Evolutionary conservation across 2,888 invertebrate genomes (phyloP).

Genomic region (Deilephila porcellus): DNA sequence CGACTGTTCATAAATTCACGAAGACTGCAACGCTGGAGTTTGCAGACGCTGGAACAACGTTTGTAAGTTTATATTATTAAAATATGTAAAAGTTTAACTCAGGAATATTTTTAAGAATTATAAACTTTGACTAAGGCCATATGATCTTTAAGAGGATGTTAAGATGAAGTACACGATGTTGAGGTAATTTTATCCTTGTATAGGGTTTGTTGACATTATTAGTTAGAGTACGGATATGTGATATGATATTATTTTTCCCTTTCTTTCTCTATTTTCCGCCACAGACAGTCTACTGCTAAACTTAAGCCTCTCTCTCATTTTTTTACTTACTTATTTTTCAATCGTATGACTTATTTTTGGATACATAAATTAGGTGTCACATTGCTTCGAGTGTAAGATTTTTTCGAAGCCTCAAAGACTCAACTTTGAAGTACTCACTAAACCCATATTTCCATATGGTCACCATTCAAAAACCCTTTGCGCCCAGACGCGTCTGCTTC

Average conservation of each 20-base stretch:
- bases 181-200: background rate
- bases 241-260: no score
- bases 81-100: conserved; percentile 18
- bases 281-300: no score
- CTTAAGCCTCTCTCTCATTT: no score
- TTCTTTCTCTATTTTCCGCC: no score
- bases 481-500: background rate
- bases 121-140: conserved; percentile 12
- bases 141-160: background rate
- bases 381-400: no score
- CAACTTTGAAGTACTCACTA: background rate
- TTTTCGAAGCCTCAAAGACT: background rate
- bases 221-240: no score
- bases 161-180: background rate
- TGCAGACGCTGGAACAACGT: conserved; percentile 41
- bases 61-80: conserved; percentile 10
- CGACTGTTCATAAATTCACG: conserved; percentile 59
- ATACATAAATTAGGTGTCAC: no score
- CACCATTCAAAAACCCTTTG: background rate
- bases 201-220: background rate
- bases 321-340: no score
- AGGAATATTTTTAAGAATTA: conserved; percentile 9
- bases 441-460: background rate
- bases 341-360: no score
- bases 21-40: conserved; percentile 48